These are phyloP conservation scores for Oostethus manadensis DNA, from an alignment of 2,113 vertebrate species.

Conservation along the genomic window DNA sequence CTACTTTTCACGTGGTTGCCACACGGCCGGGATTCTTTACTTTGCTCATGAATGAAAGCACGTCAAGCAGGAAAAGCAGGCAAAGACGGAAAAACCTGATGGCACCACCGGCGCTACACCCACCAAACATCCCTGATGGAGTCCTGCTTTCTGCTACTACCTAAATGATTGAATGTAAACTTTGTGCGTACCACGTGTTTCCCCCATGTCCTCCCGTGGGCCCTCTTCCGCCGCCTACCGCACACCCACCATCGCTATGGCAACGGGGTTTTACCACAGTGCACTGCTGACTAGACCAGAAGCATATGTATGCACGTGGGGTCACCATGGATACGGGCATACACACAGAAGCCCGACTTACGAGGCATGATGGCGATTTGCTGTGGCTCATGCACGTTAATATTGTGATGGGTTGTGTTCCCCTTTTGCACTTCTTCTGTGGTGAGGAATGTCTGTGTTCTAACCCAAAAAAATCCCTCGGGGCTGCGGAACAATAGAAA, in stretches of 20 bases:
- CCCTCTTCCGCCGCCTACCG: conserved; percentile 21
- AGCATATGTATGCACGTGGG: conserved; percentile 29
- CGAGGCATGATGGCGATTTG: conserved; percentile 14
- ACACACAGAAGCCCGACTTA: conserved; percentile 45
- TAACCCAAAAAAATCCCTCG: conserved; percentile 14
- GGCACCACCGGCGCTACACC: conserved; percentile 25
- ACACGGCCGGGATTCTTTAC: background rate
- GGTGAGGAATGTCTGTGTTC: background rate
- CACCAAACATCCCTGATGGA: conserved; percentile 39
- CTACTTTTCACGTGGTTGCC: background rate
- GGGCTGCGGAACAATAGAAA: conserved; percentile 45
- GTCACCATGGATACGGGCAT: conserved; percentile 45
- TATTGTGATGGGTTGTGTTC: background rate
- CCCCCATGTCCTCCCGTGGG: conserved; percentile 40
- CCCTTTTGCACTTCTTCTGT: background rate
- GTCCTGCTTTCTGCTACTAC: conserved; percentile 23
- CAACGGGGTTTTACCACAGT: conserved; percentile 53
- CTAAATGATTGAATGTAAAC: background rate
- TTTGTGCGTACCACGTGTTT: conserved; percentile 22
- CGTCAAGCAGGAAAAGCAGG: conserved; percentile 5
- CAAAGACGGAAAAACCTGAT: conserved; percentile 34
- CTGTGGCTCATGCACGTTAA: background rate
- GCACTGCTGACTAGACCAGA: conserved; percentile 50
- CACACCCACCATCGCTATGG: conserved; percentile 48
- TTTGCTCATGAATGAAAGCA: conserved; percentile 14